Base-by-base conservation (phyloP, 2,113 vertebrate species). In the Felis chaus region DNA sequence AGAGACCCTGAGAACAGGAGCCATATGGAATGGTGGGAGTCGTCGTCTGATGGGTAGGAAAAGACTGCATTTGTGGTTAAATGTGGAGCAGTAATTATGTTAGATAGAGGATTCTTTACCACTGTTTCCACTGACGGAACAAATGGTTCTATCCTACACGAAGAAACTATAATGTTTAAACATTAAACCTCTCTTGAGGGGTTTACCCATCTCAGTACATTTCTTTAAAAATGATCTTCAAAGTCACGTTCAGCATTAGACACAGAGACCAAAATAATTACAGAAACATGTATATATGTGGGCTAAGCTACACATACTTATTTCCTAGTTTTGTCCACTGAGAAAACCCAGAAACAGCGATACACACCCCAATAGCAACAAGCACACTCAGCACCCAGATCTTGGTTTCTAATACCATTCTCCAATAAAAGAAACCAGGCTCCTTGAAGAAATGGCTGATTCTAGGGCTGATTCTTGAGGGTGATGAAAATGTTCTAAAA, bases 151-250 rank as follows among this genome's bases (percentile, higher is more conserved):
- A 11, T 61, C 41, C 4, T 53, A 41, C n/a, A 45, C 41, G 55
- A 63, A 95, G 65, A 81, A 25, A 41, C 11, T 19, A 41, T 8
- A 15, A 10, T 33, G 7, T 50, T 80, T 61, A 63, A 91, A 80
- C 39, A 92, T 66, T 80, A 87, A 73, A 33, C 16, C 14, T 81
- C 55, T 71, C 53, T 36, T 39, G 15, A 69, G 36, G 36, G 15
- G 31, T 45, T 63, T 85, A 23, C 31, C 71, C 36, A 48, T 85
- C 39, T 71, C 9, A 36, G 12, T 61, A 6, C 61, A 50, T n/a
- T 61, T 86, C 53, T 69, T 91, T 69, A 86, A 90, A 85, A n/a
- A 23, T 91, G 36, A 63, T 61, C 69, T 78, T 84, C 45, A 45
- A 84, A 95, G 71, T 16, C 36, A 79, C 39, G 13, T 55, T n/a